Evolutionary conservation across 2,113 vertebrate species (phyloP).

Genomic region (Aphyosemion australe): DNA sequence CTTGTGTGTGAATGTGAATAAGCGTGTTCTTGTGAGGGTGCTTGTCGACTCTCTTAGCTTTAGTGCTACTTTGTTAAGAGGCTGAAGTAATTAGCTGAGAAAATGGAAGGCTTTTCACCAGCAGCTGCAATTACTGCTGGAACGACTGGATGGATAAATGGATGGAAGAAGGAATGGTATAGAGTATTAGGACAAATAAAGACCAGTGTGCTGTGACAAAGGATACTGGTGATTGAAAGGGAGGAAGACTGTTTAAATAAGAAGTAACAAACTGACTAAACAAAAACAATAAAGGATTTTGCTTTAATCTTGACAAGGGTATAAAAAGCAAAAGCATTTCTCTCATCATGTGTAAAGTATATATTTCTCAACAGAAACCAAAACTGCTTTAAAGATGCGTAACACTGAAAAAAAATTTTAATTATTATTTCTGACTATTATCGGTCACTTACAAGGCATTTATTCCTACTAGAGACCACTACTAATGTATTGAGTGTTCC

Average conservation of each 20-base stretch:
- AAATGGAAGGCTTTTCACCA: conserved; percentile 65
- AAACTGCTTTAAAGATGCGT: no score
- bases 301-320: not conserved
- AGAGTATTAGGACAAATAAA: conserved; percentile 22
- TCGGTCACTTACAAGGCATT: no score
- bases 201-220: conserved; percentile 19
- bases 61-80: conserved; percentile 63
- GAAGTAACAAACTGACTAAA: not conserved
- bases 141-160: conserved; percentile 35
- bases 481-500: no score
- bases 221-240: conserved; percentile 15
- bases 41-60: conserved; percentile 44
- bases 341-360: no score
- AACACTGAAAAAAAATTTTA: no score
- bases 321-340: not conserved
- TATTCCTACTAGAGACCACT: no score
- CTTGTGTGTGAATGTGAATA: conserved; percentile 26
- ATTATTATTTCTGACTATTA: no score
- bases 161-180: conserved; percentile 20
- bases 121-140: conserved; percentile 53
- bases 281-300: not conserved
- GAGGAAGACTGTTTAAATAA: not conserved
- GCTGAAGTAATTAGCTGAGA: conserved; percentile 67
- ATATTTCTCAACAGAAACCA: no score
- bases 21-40: conserved; percentile 28